Percentiles rank a stretch among this genome's conserved stretches.
Conservation (phyloP, 2,888 invertebrate genomes). For the Drosophila niveifrons region DNA sequence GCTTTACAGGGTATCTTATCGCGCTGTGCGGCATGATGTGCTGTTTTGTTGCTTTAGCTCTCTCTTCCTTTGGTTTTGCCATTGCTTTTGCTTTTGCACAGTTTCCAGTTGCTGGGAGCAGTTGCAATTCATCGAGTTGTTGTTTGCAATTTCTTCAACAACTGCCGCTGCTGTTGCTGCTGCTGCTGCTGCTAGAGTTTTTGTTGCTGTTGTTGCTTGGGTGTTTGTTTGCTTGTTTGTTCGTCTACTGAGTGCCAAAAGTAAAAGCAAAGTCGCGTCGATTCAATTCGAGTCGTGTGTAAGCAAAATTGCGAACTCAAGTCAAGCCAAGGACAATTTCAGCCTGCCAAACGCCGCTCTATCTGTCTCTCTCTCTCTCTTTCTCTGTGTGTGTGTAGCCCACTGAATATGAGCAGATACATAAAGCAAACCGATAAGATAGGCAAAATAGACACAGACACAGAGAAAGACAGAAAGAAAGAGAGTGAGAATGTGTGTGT, state of each 20-base stretch:
- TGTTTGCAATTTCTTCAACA: conserved; percentile 49
- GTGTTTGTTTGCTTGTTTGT: conserved; percentile 34
- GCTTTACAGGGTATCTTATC: conserved; percentile 24
- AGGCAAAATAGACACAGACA: conserved; percentile 29
- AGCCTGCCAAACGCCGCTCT: conserved; percentile 35
- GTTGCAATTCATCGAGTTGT: conserved; percentile 56
- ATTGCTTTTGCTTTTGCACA: background rate
- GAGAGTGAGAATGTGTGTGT: conserved; percentile 17
- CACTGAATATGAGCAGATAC: conserved; percentile 54
- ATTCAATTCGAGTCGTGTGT: conserved; percentile 66
- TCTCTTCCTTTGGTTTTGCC: conserved; percentile 2
- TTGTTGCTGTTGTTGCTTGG: conserved; percentile 16
- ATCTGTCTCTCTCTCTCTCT: no score
- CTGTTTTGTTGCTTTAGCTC: conserved; percentile 13
- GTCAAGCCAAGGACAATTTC: conserved; percentile 59
- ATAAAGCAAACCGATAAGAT: conserved; percentile 54
- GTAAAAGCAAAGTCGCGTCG: conserved; percentile 65
- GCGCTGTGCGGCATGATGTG: background rate
- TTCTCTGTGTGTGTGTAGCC: no score
- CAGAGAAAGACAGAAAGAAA: background rate
- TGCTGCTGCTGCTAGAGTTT: conserved; percentile 6
- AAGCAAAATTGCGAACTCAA: conserved; percentile 68
- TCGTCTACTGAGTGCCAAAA: conserved; percentile 34
- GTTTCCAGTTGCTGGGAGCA: conserved; percentile 36
- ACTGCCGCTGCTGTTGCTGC: conserved; percentile 23